A percentile compares a stretch with the other conserved stretches of the same genome.
Evolutionary conservation across 2,113 vertebrate species (phyloP).

Genomic region (Etheostoma cragini): DNA sequence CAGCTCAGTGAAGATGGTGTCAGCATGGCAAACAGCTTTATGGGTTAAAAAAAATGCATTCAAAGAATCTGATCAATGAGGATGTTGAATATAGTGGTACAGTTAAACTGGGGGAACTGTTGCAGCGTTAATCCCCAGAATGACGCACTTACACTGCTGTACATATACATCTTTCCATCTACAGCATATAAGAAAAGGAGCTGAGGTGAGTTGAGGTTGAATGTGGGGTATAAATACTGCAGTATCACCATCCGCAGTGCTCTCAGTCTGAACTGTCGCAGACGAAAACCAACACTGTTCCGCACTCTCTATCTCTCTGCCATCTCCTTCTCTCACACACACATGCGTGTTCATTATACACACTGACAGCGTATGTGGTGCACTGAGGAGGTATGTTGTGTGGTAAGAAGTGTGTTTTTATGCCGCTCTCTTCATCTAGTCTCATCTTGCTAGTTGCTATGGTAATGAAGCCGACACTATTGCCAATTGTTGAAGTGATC

Average conservation of each 20-base stretch:
- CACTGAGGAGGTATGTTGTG: slow-evolving; percentile 52
- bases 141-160: slow-evolving; percentile 42
- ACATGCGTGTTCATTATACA: slow-evolving; percentile 30
- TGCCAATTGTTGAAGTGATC: slow-evolving; percentile 82
- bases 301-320: slow-evolving; percentile 38
- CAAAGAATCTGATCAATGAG: background rate
- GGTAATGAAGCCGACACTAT: slow-evolving; percentile 82
- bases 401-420: slow-evolving; percentile 58
- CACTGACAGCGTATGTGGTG: slow-evolving; percentile 45
- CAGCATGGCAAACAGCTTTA: slow-evolving; percentile 44
- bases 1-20: slow-evolving; percentile 36
- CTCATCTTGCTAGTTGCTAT: slow-evolving; percentile 81
- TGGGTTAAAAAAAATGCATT: slow-evolving; percentile 1
- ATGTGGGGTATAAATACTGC: slow-evolving; percentile 74
- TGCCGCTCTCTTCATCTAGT: slow-evolving; percentile 67
- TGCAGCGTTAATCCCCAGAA: background rate
- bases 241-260: slow-evolving; percentile 78
- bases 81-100: background rate
- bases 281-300: slow-evolving; percentile 60
- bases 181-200: slow-evolving; percentile 55
- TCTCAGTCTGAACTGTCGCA: slow-evolving; percentile 72
- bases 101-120: slow-evolving; percentile 13
- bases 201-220: slow-evolving; percentile 72
- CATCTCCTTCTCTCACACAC: slow-evolving; percentile 9
- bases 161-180: slow-evolving; percentile 45